Conservation (phyloP, 1,140 invertebrate genomes). For the Drosophila mojavensis region DNA sequence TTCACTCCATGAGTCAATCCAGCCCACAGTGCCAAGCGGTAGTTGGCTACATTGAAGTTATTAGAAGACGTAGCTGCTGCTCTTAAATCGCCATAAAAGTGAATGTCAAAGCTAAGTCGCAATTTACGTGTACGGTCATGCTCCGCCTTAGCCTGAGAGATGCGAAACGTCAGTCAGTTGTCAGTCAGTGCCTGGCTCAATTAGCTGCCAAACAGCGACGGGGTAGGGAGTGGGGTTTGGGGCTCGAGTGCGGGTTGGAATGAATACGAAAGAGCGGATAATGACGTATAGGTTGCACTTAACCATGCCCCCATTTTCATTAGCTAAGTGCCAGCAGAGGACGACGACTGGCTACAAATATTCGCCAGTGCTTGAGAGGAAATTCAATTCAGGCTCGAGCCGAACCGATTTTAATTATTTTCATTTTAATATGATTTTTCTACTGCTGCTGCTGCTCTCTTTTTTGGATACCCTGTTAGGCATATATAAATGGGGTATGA, state of each 20-base stretch:
- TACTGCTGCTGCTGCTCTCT: neutral
- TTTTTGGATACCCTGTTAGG: neutral
- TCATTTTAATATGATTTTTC: slow-evolving; percentile 42
- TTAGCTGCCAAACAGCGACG: slow-evolving; percentile 37
- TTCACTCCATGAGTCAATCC: too few relatives aligned
- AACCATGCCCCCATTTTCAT: slow-evolving; percentile 51
- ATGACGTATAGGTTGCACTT: slow-evolving; percentile 48
- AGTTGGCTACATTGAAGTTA: slow-evolving; percentile 39
- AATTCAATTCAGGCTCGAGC: slow-evolving; percentile 25
- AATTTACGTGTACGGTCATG: slow-evolving; percentile 49
- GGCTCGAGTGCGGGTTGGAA: slow-evolving; percentile 5
- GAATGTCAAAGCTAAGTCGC: slow-evolving; percentile 56
- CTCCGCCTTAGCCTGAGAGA: slow-evolving; percentile 7
- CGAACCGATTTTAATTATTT: slow-evolving; percentile 50
- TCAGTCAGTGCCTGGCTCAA: slow-evolving; percentile 46
- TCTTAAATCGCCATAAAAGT: slow-evolving; percentile 73
- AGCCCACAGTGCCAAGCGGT: slow-evolving; percentile 40
- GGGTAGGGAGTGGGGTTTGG: too few relatives aligned
- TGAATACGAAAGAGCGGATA: slow-evolving; percentile 31
- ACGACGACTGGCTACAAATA: slow-evolving; percentile 22
- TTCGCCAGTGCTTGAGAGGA: slow-evolving; percentile 14
- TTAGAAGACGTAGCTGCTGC: slow-evolving; percentile 61
- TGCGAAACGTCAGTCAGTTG: slow-evolving; percentile 52
- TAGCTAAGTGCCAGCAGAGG: slow-evolving; percentile 64
- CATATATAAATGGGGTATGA: neutral